These are phyloP conservation scores for Sphaerodactylus townsendi DNA, from an alignment of 2,113 vertebrate genomes.

Conservation along the genomic window DNA sequence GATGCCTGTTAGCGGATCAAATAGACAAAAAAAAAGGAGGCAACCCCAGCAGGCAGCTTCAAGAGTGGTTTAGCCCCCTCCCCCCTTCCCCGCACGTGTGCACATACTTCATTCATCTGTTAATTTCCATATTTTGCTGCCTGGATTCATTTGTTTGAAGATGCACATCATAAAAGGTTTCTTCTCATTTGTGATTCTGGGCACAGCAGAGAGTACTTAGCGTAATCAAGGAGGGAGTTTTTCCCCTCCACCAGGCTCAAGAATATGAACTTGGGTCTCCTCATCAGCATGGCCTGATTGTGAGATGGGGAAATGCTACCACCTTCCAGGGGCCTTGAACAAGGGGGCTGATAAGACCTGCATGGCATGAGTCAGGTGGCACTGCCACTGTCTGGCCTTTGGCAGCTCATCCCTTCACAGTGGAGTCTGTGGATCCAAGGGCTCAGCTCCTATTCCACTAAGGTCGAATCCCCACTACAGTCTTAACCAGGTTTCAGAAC, in stretches of 20 bases:
- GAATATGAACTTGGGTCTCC: slow-evolving; percentile 34
- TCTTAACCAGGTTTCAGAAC: no score
- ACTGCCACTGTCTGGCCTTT: not conserved
- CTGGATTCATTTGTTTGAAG: not conserved
- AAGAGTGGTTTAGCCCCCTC: not conserved
- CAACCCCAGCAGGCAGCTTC: not conserved
- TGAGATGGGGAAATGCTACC: not conserved
- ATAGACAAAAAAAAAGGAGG: no score
- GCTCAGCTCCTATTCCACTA: not conserved
- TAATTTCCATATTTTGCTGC: not conserved
- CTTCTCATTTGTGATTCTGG: slow-evolving; percentile 38
- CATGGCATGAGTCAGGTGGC: not conserved
- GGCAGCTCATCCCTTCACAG: not conserved
- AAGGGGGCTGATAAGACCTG: not conserved
- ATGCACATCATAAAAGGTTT: not conserved
- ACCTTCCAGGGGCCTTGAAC: no score
- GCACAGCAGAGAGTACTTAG: slow-evolving; percentile 11
- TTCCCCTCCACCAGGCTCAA: slow-evolving; percentile 2
- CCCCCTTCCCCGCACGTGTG: fast-evolving
- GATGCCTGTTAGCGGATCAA: not conserved
- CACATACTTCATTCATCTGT: not conserved
- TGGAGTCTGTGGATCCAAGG: not conserved
- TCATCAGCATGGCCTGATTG: not conserved
- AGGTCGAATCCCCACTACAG: no score
- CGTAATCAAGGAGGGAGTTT: slow-evolving; percentile 44